A percentile compares a stretch with the other conserved stretches of the same genome.
Conservation (phyloP, 92 coral and sea anemone species). For the Siderastrea siderea region DNA sequence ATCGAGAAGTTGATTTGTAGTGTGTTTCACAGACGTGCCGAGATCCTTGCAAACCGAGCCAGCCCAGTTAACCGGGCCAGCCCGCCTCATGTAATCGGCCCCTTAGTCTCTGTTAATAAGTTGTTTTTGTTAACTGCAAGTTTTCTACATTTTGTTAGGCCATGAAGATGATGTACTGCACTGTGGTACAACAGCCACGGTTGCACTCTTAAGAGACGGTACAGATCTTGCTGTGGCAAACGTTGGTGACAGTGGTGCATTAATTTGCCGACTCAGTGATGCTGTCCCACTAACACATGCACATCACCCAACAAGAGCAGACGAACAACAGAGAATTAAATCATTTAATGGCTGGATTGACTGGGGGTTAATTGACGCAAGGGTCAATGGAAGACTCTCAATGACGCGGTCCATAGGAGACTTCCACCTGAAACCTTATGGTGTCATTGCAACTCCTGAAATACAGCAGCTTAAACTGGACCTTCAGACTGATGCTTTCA, state of each 20-base stretch:
- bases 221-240: slow-evolving; percentile 89
- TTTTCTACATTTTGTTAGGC: neutral
- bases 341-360: slow-evolving; percentile 86
- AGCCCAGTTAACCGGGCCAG: no score
- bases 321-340: slow-evolving; percentile 81
- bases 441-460: slow-evolving; percentile 94
- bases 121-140: no score
- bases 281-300: slow-evolving; percentile 78
- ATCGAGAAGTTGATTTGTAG: no score
- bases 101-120: neutral
- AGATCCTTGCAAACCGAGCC: no score
- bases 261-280: slow-evolving; percentile 84
- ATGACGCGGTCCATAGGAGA: slow-evolving; percentile 98
- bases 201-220: slow-evolving; percentile 89
- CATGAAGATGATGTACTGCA: slow-evolving; percentile 28
- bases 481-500: slow-evolving; percentile 80
- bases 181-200: slow-evolving; percentile 97
- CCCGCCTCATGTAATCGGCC: no score
- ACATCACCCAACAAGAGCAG: slow-evolving; percentile 88
- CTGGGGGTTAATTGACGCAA: slow-evolving; percentile 70
- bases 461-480: slow-evolving; percentile 70
- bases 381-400: slow-evolving; percentile 95
- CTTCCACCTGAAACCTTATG: slow-evolving; percentile 91
- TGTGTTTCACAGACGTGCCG: no score
- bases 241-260: slow-evolving; percentile 94